Percentiles rank a stretch among this genome's conserved stretches.
phyloP scores from a whole-genome alignment of 2,113 vertebrate species.

The Corythornis cristatus region DNA sequence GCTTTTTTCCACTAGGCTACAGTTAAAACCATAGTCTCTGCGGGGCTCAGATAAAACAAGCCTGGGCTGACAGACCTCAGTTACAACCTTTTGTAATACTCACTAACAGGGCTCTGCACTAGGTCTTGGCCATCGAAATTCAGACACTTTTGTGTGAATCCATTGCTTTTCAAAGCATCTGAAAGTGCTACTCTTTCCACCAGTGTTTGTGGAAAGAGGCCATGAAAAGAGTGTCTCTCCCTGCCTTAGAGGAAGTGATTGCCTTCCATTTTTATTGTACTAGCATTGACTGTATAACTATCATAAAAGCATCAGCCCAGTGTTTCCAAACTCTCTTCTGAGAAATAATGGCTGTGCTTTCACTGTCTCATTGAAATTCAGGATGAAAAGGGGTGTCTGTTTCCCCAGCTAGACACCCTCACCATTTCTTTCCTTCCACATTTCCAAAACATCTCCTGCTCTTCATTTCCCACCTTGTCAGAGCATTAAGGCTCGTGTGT shows the following conservation, averaged over 20 bases:
- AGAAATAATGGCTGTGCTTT: constrained; percentile 2
- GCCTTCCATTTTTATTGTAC: background rate
- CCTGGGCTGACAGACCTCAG: background rate
- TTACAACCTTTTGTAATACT: background rate
- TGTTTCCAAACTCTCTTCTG: background rate
- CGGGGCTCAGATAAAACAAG: background rate
- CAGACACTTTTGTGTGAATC: background rate
- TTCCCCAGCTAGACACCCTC: background rate
- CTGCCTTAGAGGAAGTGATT: background rate
- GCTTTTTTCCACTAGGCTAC: background rate
- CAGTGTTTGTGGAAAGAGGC: background rate
- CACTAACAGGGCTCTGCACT: background rate
- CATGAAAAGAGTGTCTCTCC: background rate
- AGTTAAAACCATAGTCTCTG: background rate
- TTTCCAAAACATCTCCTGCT: background rate
- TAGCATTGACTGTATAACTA: background rate
- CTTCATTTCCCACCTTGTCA: background rate
- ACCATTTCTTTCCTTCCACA: background rate
- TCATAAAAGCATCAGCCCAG: background rate
- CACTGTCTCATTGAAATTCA: background rate
- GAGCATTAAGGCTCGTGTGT: background rate
- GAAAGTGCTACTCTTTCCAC: background rate
- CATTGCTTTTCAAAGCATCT: background rate
- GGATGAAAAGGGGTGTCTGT: background rate
- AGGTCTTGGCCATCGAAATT: background rate